These are phyloP conservation scores for Hermodice carunculata DNA, from an alignment of 2,888 invertebrate species.

Conservation along the genomic window DNA sequence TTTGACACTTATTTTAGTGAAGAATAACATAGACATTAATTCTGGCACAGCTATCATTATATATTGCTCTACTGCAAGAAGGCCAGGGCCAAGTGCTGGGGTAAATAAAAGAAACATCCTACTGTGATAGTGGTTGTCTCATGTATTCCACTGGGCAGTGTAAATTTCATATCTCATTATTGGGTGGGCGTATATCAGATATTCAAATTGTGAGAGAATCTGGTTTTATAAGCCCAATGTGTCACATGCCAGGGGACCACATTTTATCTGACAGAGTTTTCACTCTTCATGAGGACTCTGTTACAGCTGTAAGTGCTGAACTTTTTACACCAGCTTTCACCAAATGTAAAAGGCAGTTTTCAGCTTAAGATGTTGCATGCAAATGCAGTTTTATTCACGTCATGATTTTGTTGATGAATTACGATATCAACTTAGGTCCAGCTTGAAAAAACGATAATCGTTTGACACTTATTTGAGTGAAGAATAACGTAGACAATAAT, in stretches of 20 bases:
- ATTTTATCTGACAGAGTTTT: constrained; percentile 44
- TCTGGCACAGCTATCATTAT: no score
- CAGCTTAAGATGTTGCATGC: constrained; percentile 37
- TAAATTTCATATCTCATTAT: constrained; percentile 4
- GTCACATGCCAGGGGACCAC: constrained; percentile 38
- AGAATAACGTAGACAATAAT: no score
- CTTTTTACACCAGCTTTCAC: constrained; percentile 37
- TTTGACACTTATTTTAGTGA: no score
- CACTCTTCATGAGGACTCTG: constrained; percentile 41
- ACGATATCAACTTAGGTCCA: no score
- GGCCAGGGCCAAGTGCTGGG: neutral
- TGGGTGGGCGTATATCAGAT: constrained; percentile 17
- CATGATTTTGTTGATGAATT: no score
- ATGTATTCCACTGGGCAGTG: neutral
- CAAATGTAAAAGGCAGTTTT: constrained; percentile 37
- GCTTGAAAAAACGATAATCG: no score
- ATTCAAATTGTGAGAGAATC: constrained; percentile 34
- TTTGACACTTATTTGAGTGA: no score
- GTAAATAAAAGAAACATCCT: neutral
- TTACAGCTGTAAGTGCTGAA: constrained; percentile 29
- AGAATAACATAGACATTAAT: no score
- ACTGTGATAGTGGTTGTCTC: constrained; percentile 1
- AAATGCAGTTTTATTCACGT: no score
- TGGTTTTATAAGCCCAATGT: constrained; percentile 27
- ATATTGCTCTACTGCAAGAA: no score